Conservation (phyloP, 1,140 invertebrate species). For the Drosophila trapezifrons region DNA sequence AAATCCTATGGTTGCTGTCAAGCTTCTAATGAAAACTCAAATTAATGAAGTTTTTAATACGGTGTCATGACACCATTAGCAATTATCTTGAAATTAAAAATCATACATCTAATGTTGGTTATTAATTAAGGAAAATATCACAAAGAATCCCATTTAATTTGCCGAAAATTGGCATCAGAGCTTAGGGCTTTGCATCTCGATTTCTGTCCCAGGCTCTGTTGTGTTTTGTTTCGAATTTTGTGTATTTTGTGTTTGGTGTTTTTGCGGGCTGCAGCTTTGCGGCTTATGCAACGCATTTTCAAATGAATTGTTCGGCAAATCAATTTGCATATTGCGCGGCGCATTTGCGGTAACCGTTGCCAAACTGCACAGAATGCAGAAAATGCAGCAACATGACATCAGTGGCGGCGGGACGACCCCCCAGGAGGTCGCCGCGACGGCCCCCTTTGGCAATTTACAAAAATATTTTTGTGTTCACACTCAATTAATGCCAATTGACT, state of each 20-base stretch:
- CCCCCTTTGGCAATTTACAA: constrained; percentile 64
- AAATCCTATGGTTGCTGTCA: no score
- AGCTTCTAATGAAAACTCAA: no score
- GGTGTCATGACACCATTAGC: no score
- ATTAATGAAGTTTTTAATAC: no score
- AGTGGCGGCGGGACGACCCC: not conserved
- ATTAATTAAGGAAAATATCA: not conserved
- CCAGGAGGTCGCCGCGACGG: constrained; percentile 13
- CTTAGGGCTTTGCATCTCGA: not conserved
- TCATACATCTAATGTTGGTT: no score
- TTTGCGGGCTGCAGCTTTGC: constrained; percentile 54
- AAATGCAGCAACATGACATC: constrained; percentile 14
- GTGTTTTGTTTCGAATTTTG: constrained; percentile 12
- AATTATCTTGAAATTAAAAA: no score
- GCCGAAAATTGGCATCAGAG: not conserved
- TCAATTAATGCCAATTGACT: constrained; percentile 82
- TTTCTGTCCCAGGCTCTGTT: constrained; percentile 3
- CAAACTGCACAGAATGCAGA: not conserved
- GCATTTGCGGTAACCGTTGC: constrained; percentile 57
- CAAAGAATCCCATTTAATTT: constrained; percentile 6
- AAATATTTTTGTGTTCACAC: constrained; percentile 82
- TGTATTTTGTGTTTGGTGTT: constrained; percentile 7
- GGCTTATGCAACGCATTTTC: constrained; percentile 75
- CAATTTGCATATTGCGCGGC: constrained; percentile 80
- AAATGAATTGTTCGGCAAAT: constrained; percentile 79